phyloP scores from a whole-genome alignment of 2,113 vertebrate genomes.

The Nibea coibor region DNA sequence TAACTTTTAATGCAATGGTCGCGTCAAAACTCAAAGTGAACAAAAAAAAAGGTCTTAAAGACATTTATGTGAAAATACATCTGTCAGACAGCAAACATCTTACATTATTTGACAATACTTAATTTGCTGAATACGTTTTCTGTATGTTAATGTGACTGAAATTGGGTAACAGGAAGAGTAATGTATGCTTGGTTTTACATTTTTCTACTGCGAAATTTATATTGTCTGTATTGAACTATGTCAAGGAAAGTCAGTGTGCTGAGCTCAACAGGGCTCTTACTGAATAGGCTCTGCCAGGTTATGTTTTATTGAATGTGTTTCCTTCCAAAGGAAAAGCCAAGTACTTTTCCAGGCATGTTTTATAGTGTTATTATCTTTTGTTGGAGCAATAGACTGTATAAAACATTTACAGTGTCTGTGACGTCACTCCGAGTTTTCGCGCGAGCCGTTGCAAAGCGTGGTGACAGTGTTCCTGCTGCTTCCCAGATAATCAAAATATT shows the following conservation, averaged over 20 bases:
- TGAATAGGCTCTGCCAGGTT: neutral
- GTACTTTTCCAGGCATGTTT: too few relatives aligned
- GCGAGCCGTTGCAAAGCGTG: too few relatives aligned
- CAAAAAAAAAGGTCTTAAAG: neutral
- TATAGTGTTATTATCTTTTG: too few relatives aligned
- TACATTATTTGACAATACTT: slow-evolving; percentile 27
- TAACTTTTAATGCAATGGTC: neutral
- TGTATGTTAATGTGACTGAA: slow-evolving; percentile 23
- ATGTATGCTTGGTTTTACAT: slow-evolving; percentile 14
- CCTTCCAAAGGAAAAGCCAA: neutral
- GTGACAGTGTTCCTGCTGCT: too few relatives aligned
- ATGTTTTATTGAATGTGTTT: neutral
- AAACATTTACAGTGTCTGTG: too few relatives aligned
- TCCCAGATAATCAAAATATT: too few relatives aligned
- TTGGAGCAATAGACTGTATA: too few relatives aligned
- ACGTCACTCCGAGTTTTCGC: too few relatives aligned
- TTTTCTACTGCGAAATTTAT: neutral
- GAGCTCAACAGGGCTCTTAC: neutral
- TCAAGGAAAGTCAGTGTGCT: slow-evolving; percentile 16
- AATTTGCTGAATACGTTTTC: slow-evolving; percentile 9
- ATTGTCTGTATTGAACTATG: neutral
- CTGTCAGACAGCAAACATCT: slow-evolving; percentile 29
- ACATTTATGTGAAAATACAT: slow-evolving; percentile 32
- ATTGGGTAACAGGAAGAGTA: slow-evolving; percentile 17
- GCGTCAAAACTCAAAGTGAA: too few relatives aligned